phyloP scores from a whole-genome alignment of 1,140 invertebrate genomes.

The Drosophila parvula region DNA sequence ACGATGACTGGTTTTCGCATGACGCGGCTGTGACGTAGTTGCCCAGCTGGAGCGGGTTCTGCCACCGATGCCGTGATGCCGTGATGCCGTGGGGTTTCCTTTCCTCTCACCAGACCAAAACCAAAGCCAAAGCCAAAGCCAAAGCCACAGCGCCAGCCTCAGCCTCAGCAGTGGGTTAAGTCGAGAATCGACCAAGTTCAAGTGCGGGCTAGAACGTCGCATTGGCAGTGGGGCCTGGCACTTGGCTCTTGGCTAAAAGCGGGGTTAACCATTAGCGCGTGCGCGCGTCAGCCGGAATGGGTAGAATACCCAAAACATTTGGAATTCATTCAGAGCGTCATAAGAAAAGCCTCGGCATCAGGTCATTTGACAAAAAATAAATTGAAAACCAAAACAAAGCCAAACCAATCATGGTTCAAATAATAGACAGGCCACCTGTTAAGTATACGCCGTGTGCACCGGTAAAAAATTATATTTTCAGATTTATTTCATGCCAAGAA shows the following conservation, averaged over 20 bases:
- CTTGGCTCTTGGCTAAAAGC: constrained; percentile 19
- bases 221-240: constrained; percentile 42
- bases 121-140: constrained; percentile 23
- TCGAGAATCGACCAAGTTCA: constrained; percentile 77
- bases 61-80: constrained; percentile 12
- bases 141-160: neutral
- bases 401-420: constrained; percentile 7
- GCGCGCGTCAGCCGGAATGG: constrained; percentile 61
- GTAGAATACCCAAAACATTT: constrained; percentile 55
- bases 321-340: constrained; percentile 60
- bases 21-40: constrained; percentile 77
- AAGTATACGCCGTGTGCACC: constrained; percentile 28
- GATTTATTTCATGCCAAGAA: too few species aligned
- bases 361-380: constrained; percentile 36
- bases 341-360: constrained; percentile 66
- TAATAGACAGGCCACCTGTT: constrained; percentile 12
- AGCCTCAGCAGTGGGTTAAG: constrained; percentile 62
- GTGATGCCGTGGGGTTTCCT: constrained; percentile 73
- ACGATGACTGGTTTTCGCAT: constrained; percentile 75
- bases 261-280: constrained; percentile 75
- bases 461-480: neutral
- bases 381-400: constrained; percentile 15
- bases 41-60: constrained; percentile 41
- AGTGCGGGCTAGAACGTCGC: constrained; percentile 78
- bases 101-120: constrained; percentile 54